Conservation (phyloP, 2,113 vertebrate species). For the Rhinichthys klamathensis region DNA sequence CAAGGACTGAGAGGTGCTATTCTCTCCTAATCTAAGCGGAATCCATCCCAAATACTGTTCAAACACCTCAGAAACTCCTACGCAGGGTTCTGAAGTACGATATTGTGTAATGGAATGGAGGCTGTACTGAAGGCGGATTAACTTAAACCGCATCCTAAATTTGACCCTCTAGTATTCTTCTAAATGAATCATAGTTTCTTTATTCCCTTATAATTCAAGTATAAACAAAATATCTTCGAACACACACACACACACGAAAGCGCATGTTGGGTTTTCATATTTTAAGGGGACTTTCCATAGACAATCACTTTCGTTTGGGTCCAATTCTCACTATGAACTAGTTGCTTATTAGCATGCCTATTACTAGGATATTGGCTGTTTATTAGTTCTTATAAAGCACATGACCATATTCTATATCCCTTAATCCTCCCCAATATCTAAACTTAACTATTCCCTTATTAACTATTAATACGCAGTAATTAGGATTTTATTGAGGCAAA, state of each 20-base stretch:
- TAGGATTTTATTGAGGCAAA: no score
- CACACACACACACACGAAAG: background rate
- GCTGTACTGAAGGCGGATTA: slow-evolving; percentile 10
- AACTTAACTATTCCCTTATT: no score
- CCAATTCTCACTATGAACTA: no score
- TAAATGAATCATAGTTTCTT: background rate
- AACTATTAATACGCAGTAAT: no score
- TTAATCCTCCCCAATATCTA: no score
- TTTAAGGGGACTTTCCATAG: no score
- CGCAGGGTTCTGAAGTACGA: background rate
- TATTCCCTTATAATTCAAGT: background rate
- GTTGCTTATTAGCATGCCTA: no score
- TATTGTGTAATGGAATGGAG: slow-evolving; percentile 20
- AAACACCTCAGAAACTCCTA: background rate
- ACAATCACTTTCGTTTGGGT: no score
- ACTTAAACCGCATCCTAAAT: background rate
- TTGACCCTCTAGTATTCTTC: slow-evolving; percentile 6
- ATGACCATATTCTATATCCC: no score
- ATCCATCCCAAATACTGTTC: slow-evolving; percentile 12
- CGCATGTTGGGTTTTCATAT: no score
- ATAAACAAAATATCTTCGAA: background rate
- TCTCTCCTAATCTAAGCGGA: slow-evolving; percentile 10
- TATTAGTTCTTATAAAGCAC: no score
- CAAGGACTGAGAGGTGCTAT: slow-evolving; percentile 22
- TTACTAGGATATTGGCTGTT: no score